Evolutionary conservation across 2,113 vertebrate species (phyloP), one percentile per base, ranked within the genome.

Genomic region (Petromus typicus): DNA sequence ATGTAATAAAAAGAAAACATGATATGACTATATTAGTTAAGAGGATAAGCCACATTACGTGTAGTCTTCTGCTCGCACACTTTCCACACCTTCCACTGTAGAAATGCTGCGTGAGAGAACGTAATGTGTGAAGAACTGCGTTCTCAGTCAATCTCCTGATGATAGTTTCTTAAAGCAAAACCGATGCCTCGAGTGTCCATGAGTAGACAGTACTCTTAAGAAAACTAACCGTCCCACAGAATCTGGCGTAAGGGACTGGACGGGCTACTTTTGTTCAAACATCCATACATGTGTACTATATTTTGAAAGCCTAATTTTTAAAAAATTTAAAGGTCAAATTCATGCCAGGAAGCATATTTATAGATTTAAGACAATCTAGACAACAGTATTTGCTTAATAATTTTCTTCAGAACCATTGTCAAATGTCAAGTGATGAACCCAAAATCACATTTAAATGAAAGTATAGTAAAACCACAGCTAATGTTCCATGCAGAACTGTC

Each of bases 41-140:
- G 20, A 96, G 86, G 82, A 76, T 83, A 1, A 90, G 88, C 45
- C 73, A 69, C 96, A 95, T 69, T 56, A 97, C 95, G 96, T 57
- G 85, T 57, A 25, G 92, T 83, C 54, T 88, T 97, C 95, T 56
- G 89, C 59, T 89, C 84, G 90, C 95, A 96, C 3, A 73, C 78
- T 96, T 97, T 95, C 96, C 93, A 83, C 89, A 56, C 54, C 45
- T 79, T 78, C 86, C 59, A 81, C 54, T 67, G 90, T 64, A 97
- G 89, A 79, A 85, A 97, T 89, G 97, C 95, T 96, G 94, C 92
- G 71, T 80, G 75, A 97, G 93, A 90, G 93, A 97, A 94, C 45
- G 94, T 23, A 71, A 95, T 75, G 37, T 96, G 71, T 92, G 75
- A 61, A 82, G 96, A 97, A n/a, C 23, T 43, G 7, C 10, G 30